These are phyloP conservation scores for Diarsia brunnea DNA, from an alignment of 2,888 invertebrate species.

Conservation along the genomic window DNA sequence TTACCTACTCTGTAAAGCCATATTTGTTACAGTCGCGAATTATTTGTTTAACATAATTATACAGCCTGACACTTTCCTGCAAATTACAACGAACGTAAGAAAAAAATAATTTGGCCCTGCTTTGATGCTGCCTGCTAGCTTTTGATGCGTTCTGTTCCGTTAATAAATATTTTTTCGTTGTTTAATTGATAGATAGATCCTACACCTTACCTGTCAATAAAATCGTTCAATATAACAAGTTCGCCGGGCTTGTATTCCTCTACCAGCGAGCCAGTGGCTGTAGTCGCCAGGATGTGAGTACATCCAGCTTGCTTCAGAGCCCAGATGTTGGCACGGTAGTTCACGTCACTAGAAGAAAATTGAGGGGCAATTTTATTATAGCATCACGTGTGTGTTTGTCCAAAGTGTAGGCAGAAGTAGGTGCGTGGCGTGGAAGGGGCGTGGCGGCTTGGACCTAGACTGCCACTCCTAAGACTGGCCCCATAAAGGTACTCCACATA, in stretches of 20 bases:
- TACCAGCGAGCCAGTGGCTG: constrained; percentile 97
- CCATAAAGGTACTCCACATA: not conserved
- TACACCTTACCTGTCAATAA: constrained; percentile 93
- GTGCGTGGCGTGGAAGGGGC: too few species aligned
- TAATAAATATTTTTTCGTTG: too few species aligned
- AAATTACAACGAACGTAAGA: too few species aligned
- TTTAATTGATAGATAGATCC: too few species aligned
- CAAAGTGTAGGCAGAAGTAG: not conserved
- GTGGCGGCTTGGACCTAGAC: too few species aligned
- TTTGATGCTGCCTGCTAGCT: too few species aligned
- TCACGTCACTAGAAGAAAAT: constrained; percentile 92
- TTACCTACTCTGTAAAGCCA: too few species aligned
- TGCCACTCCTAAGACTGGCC: not conserved
- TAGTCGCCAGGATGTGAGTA: constrained; percentile 97
- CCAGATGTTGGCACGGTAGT: constrained; percentile 99
- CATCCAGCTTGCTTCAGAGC: constrained; percentile 96
- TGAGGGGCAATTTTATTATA: not conserved
- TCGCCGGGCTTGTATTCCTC: constrained; percentile 97
- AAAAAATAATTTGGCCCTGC: too few species aligned
- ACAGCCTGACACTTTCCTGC: too few species aligned
- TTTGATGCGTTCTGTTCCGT: too few species aligned
- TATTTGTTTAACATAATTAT: too few species aligned
- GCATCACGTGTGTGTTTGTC: not conserved
- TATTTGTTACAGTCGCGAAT: too few species aligned
- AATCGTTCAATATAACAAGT: constrained; percentile 96